Conservation (phyloP, 2,888 invertebrate genomes). For the Polia nebulosa region DNA sequence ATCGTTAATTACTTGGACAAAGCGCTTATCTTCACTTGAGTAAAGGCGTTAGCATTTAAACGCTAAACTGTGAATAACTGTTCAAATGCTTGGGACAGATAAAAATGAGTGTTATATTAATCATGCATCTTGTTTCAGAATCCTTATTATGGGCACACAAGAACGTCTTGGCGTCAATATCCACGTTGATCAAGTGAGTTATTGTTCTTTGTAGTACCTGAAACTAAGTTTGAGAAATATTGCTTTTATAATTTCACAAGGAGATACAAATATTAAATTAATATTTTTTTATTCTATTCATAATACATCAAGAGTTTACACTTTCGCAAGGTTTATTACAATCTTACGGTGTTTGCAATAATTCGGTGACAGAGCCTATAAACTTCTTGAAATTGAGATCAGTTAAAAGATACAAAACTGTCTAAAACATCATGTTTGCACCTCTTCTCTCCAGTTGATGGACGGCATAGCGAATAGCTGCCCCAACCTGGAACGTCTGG, state of each 20-base stretch:
- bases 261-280: background rate
- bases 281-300: background rate
- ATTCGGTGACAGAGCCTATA: no score
- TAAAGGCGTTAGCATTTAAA: slow-evolving; percentile 19
- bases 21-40: background rate
- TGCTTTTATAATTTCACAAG: slow-evolving; percentile 4
- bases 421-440: background rate
- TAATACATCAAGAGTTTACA: no score
- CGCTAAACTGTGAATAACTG: background rate
- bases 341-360: no score
- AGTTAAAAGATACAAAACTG: background rate
- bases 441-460: slow-evolving; percentile 92
- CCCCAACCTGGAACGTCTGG: slow-evolving; percentile 96
- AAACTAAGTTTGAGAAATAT: background rate
- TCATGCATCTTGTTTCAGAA: slow-evolving; percentile 91
- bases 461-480: slow-evolving; percentile 99
- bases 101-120: background rate
- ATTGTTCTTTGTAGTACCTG: background rate
- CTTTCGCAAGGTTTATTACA: no score
- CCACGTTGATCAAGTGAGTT: slow-evolving; percentile 95
- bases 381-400: background rate
- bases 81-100: slow-evolving; percentile 1
- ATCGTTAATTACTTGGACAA: background rate
- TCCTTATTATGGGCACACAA: slow-evolving; percentile 99
- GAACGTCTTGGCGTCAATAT: slow-evolving; percentile 99